phyloP scores from a whole-genome alignment of 2,113 vertebrate species.

The Talpa occidentalis region DNA sequence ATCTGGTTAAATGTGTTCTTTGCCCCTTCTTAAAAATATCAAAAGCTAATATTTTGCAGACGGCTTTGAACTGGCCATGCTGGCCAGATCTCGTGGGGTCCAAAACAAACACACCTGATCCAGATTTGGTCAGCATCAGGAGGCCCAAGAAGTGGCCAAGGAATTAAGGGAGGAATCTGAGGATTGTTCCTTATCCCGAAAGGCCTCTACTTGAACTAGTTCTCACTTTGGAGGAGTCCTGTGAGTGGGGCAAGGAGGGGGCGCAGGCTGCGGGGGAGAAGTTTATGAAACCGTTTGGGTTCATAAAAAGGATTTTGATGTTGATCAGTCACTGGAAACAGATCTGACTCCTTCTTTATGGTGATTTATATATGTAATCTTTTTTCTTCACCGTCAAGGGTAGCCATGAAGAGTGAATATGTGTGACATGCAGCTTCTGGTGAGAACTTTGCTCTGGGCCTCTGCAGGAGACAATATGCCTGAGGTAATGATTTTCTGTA shows the following conservation, averaged over 20 bases:
- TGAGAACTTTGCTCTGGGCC: background rate
- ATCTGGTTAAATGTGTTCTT: constrained; percentile 75
- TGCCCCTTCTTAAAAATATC: constrained; percentile 79
- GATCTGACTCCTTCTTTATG: background rate
- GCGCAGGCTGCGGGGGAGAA: background rate
- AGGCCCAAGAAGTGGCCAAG: constrained; percentile 81
- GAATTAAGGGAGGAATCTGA: constrained; percentile 84
- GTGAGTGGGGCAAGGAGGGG: background rate
- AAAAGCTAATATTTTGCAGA: constrained; percentile 81
- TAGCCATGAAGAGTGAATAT: background rate
- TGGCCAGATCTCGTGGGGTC: constrained; percentile 69
- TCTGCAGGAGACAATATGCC: background rate
- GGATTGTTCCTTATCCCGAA: constrained; percentile 75
- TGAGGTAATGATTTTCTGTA: constrained; percentile 13
- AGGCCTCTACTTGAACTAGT: constrained; percentile 76
- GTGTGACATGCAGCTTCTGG: background rate
- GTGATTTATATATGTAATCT: background rate
- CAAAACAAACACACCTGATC: constrained; percentile 86
- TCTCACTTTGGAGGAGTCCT: constrained; percentile 74
- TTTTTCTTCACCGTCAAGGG: background rate
- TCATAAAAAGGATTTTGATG: constrained; percentile 53
- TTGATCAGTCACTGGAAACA: constrained; percentile 72
- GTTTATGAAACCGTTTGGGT: background rate
- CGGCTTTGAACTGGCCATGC: constrained; percentile 61
- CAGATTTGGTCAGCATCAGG: constrained; percentile 78